Evolutionary conservation across 2,888 invertebrate species (phyloP).

Genomic region (Cenopis cana): DNA sequence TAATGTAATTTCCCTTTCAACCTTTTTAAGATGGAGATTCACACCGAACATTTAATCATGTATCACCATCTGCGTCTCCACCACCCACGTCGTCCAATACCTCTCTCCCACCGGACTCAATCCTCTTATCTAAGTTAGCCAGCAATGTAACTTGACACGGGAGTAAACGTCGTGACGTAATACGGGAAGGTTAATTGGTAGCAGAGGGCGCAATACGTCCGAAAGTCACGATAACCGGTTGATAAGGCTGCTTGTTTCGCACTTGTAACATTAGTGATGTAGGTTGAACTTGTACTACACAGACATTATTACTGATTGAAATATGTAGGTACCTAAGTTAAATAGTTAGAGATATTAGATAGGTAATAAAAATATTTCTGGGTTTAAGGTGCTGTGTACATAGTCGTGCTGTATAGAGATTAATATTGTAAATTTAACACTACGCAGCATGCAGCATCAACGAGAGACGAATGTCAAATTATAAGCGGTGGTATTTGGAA

Average conservation of each 20-base stretch:
- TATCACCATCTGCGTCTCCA: not conserved
- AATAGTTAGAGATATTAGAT: not conserved
- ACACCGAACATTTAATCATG: not conserved
- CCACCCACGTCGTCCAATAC: constrained; percentile 42
- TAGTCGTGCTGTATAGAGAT: too few species aligned
- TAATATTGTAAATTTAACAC: too few species aligned
- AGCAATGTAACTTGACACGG: constrained; percentile 45
- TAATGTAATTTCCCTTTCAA: not conserved
- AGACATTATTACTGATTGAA: not conserved
- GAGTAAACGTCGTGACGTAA: constrained; percentile 42
- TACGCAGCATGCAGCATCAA: too few species aligned
- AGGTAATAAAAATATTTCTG: too few species aligned
- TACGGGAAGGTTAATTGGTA: constrained; percentile 63
- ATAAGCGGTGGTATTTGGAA: too few species aligned
- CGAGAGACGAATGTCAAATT: too few species aligned
- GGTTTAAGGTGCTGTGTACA: too few species aligned
- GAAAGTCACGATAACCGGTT: constrained; percentile 35
- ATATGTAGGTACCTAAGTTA: not conserved
- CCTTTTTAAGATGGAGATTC: not conserved
- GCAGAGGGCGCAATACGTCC: constrained; percentile 62
- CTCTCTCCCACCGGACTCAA: constrained; percentile 42
- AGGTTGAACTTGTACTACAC: constrained; percentile 18
- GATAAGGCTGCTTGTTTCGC: constrained; percentile 21
- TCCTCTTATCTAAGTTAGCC: constrained; percentile 46
- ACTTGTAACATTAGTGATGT: constrained; percentile 16